Conservation (phyloP, 30 jellyfish, hydroid and myxozoan species). For the Aurelia sp. region DNA sequence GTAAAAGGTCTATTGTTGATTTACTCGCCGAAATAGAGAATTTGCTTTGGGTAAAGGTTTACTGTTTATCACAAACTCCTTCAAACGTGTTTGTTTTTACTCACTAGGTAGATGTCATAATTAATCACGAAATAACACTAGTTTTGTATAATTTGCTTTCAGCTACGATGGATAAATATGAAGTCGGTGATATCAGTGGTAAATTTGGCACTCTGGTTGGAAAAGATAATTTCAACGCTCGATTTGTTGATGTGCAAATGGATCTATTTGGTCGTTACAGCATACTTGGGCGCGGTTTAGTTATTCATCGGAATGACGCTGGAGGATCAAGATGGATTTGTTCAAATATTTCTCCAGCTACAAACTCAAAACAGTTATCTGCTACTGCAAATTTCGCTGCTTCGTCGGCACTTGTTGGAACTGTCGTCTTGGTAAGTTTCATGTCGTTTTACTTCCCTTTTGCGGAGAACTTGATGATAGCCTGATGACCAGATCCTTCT, state of each 20-base stretch:
- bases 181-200: conserved; percentile 94
- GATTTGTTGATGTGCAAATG: conserved; percentile 62
- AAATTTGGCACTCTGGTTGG: conserved; percentile 84
- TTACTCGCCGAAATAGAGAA: no score
- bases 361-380: conserved; percentile 47
- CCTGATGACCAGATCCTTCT: no score
- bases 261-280: conserved; percentile 81
- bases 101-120: no score
- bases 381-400: conserved; percentile 68
- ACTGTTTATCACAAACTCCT: no score
- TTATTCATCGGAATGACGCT: conserved; percentile 74
- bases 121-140: no score
- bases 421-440: conserved; percentile 65
- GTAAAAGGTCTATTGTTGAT: no score
- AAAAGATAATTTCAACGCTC: not conserved
- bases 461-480: no score
- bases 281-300: conserved; percentile 78
- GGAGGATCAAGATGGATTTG: conserved; percentile 85
- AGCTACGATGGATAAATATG: conserved; percentile 92
- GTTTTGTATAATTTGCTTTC: not conserved
- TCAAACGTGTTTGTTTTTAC: no score
- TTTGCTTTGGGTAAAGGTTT: no score
- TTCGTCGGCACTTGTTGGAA: conserved; percentile 64
- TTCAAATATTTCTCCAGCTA: conserved; percentile 70
- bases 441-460: no score